These are phyloP conservation scores for Glyphotaelius pellucidus DNA, from an alignment of 2,888 invertebrate species.

Conservation along the genomic window DNA sequence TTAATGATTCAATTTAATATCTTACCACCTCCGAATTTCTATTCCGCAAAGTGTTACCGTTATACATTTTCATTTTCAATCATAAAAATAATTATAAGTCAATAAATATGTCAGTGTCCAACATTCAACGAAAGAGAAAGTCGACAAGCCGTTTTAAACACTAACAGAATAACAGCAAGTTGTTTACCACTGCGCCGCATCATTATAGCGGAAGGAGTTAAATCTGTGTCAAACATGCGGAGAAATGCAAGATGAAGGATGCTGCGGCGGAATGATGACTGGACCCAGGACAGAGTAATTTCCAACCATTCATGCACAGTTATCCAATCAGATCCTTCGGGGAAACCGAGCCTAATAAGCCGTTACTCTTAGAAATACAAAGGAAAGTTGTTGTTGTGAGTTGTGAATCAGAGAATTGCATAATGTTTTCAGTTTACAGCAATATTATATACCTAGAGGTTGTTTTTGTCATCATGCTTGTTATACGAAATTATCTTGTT, in stretches of 20 bases:
- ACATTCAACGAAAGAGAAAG: background rate
- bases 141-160: background rate
- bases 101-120: background rate
- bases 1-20: background rate
- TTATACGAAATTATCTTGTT: background rate
- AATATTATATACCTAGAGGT: background rate
- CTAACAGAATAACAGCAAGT: background rate
- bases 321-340: background rate
- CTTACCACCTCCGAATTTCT: background rate
- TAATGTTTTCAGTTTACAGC: background rate
- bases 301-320: background rate
- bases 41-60: background rate
- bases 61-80: constrained; percentile 5
- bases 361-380: background rate
- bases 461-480: background rate
- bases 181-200: background rate
- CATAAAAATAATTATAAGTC: constrained; percentile 1
- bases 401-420: background rate
- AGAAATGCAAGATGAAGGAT: background rate
- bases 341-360: background rate
- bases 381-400: background rate
- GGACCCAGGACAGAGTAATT: background rate
- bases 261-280: background rate
- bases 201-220: background rate
- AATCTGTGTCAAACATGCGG: background rate